These are phyloP conservation scores for Melopsittacus undulatus DNA, from an alignment of 2,797 vertebrate genomes.

Conservation along the genomic window DNA sequence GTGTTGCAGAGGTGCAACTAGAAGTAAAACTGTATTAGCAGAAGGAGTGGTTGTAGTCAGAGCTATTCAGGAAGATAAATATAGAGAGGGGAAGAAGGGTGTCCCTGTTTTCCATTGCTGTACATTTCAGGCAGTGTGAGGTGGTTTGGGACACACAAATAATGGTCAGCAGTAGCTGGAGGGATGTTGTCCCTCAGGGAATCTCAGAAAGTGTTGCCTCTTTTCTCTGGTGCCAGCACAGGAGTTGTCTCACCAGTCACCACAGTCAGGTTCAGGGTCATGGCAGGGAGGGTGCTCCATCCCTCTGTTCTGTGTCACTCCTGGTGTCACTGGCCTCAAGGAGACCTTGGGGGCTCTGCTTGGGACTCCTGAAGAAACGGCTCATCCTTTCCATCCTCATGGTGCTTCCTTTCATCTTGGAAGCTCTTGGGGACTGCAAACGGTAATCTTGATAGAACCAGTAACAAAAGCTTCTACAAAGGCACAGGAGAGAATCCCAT, in stretches of 20 bases:
- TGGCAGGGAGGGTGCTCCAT: neutral
- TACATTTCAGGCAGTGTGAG: neutral
- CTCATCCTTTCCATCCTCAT: accelerated
- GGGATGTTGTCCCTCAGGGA: neutral
- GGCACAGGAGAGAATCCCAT: neutral
- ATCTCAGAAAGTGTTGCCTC: neutral
- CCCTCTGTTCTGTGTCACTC: neutral
- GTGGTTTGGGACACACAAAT: neutral
- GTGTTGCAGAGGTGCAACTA: neutral
- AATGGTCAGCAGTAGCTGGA: neutral
- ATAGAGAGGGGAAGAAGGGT: neutral
- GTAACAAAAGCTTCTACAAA: neutral
- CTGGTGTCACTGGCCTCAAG: neutral
- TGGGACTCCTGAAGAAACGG: neutral
- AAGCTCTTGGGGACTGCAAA: neutral
- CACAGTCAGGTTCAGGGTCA: neutral
- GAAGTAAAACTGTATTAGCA: neutral
- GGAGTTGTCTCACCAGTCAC: neutral
- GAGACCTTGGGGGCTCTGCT: neutral
- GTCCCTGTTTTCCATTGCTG: neutral
- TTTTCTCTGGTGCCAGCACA: neutral
- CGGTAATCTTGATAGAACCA: neutral
- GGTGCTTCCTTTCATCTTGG: neutral
- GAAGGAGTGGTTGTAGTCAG: neutral
- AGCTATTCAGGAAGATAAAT: neutral